Percentiles rank a stretch among this genome's conserved stretches.
Conservation (phyloP, 2,888 invertebrate species). For the Cenopis cana region DNA sequence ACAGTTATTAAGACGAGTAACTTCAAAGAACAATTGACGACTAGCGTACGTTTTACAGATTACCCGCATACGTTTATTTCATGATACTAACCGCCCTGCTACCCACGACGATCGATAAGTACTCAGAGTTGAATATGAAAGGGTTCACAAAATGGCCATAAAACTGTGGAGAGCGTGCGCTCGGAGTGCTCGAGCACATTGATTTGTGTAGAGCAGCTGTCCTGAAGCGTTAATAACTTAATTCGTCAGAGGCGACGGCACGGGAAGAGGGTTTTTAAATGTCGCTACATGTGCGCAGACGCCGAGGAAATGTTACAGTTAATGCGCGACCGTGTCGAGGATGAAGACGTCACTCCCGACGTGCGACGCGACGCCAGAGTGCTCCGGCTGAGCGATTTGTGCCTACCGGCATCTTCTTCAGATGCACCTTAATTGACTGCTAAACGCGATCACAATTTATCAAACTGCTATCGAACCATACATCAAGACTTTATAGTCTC, state of each 20-base stretch:
- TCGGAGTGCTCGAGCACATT: slow-evolving; percentile 74
- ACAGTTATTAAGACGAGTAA: slow-evolving; percentile 57
- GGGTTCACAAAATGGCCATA: slow-evolving; percentile 79
- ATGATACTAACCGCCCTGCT: slow-evolving; percentile 76
- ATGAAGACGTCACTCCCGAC: slow-evolving; percentile 62
- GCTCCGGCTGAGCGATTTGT: slow-evolving; percentile 73
- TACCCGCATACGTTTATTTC: slow-evolving; percentile 76
- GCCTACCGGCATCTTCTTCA: slow-evolving; percentile 66
- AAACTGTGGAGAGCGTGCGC: slow-evolving; percentile 70
- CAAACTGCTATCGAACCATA: slow-evolving; percentile 48
- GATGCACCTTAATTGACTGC: slow-evolving; percentile 68
- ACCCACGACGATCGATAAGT: slow-evolving; percentile 57
- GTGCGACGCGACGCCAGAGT: slow-evolving; percentile 54
- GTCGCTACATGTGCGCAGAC: slow-evolving; percentile 70
- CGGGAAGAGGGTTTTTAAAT: slow-evolving; percentile 78
- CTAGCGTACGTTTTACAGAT: slow-evolving; percentile 71
- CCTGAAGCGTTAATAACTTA: slow-evolving; percentile 82
- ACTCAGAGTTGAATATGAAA: slow-evolving; percentile 80
- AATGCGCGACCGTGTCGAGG: slow-evolving; percentile 66
- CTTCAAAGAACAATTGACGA: slow-evolving; percentile 75
- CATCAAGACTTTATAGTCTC: slow-evolving; percentile 29
- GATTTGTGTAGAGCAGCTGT: slow-evolving; percentile 84
- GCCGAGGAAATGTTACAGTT: slow-evolving; percentile 68
- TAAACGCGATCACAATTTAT: slow-evolving; percentile 66
- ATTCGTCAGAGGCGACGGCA: slow-evolving; percentile 81